These are phyloP conservation scores for Sarcophaga variegata DNA, from an alignment of 2,888 invertebrate genomes.

Conservation along the genomic window DNA sequence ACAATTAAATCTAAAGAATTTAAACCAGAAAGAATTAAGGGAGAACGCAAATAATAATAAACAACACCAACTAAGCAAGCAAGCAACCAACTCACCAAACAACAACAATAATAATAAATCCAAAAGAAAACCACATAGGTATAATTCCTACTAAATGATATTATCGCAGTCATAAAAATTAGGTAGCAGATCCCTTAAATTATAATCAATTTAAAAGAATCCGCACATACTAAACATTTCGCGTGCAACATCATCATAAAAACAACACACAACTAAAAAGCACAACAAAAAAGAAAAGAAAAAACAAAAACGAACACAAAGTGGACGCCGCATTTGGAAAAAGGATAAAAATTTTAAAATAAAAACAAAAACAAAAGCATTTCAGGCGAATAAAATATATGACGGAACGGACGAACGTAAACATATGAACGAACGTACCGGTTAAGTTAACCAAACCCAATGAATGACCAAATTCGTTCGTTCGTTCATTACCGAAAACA, in stretches of 20 bases:
- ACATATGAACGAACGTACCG: slow-evolving; percentile 4
- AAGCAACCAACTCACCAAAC: neutral
- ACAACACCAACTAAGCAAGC: neutral
- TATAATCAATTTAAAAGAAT: slow-evolving; percentile 70
- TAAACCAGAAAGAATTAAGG: neutral
- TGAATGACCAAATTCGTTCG: neutral
- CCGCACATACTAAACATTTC: slow-evolving; percentile 69
- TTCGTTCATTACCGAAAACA: neutral
- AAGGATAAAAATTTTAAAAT: slow-evolving; percentile 43
- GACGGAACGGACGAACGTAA: slow-evolving; percentile 31
- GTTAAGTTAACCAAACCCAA: slow-evolving; percentile 13
- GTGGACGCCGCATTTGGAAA: slow-evolving; percentile 69
- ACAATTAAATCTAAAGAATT: neutral
- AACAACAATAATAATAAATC: slow-evolving; percentile 27
- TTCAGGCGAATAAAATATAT: slow-evolving; percentile 51
- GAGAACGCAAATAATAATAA: neutral
- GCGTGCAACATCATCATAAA: slow-evolving; percentile 71
- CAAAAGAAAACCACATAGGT: slow-evolving; percentile 52
- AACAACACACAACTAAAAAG: slow-evolving; percentile 53
- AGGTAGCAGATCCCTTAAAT: slow-evolving; percentile 70
- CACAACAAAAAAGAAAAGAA: slow-evolving; percentile 37
- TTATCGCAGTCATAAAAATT: slow-evolving; percentile 65
- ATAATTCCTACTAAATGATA: slow-evolving; percentile 68
- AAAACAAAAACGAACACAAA: slow-evolving; percentile 60
- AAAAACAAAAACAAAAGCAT: slow-evolving; percentile 60